Base-by-base conservation (phyloP, 2,888 invertebrate species). In the Caenorhabditis parvicauda region DNA sequence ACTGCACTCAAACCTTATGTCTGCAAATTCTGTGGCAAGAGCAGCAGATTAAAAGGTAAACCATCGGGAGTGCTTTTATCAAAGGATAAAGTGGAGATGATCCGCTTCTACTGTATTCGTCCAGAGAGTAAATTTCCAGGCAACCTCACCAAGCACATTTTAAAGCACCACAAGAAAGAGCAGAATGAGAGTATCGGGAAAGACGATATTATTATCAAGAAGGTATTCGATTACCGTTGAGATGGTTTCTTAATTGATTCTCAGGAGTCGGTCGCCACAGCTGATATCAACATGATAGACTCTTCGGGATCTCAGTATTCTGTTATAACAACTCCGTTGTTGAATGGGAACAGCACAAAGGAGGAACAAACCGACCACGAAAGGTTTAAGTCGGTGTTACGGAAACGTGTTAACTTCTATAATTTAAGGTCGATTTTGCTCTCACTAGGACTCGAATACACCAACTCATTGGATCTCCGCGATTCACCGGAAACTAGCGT, bases 131-230 rank as follows among this genome's bases (percentile, higher is more conserved):
- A 29, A 21, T 44, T 65, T 75, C 27, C 65, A 80, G 81, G 81
- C 22, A 81, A 81, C 52, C 71, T 81, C 21, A 81, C 81, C 37
- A 81, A 81, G 49, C 81, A 81, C 64, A 81, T 81, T 42, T 64
- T 81, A 47, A 81, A 81, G 54, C 81, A 81, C 60, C 81, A 81
- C 64, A 79, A 80, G 51, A 66, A 68, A 53, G 81, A 81, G 54
- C 75, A 75, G 35, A 72, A 63, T 41, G 81, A 75, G 43, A 68
- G 67, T 55, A 78, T 81, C 54, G 78, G 76, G 41, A 80, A 75
- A 52, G 81, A 81, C 60, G 81, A 81, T 54, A 81, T 81, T 44
- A 81, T 81, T 55, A 74, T 81, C 32, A 78, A 79, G 54, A 81
- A 81, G 60, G 77, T 59, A 38, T 39, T 35, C 7, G 22, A 5